phyloP scores from a whole-genome alignment of 2,113 vertebrate genomes.

The Carassius carassius region DNA sequence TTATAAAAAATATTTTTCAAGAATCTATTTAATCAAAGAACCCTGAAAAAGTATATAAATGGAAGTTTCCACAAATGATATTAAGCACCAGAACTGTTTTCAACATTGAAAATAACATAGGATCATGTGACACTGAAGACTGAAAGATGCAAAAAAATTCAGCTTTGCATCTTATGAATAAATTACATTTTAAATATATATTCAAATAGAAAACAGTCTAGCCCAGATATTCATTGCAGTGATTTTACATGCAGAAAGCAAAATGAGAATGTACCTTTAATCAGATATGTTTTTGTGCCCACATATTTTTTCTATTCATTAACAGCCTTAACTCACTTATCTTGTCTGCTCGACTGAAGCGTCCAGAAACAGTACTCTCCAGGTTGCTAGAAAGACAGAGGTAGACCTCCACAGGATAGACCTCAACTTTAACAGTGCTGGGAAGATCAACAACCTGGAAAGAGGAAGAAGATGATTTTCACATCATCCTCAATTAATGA shows the following conservation, averaged over 20 bases:
- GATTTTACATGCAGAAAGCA: not conserved
- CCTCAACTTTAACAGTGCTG: slow-evolving; percentile 79
- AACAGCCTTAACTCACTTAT: slow-evolving; percentile 73
- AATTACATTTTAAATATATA: too few species aligned
- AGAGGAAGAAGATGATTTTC: slow-evolving; percentile 31
- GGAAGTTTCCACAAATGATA: too few species aligned
- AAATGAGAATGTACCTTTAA: not conserved
- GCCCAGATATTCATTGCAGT: not conserved
- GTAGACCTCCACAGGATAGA: slow-evolving; percentile 81
- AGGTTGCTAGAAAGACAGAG: slow-evolving; percentile 83
- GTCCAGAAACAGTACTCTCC: slow-evolving; percentile 67
- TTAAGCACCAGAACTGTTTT: too few species aligned
- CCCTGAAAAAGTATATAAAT: too few species aligned
- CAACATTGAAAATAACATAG: too few species aligned
- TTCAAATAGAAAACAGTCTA: not conserved
- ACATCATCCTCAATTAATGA: not conserved
- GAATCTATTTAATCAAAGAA: too few species aligned
- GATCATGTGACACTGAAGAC: too few species aligned
- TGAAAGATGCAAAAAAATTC: too few species aligned
- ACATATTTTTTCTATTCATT: not conserved
- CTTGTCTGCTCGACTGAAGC: slow-evolving; percentile 79
- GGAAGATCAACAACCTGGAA: slow-evolving; percentile 81
- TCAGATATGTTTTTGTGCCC: not conserved
- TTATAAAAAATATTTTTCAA: too few species aligned
- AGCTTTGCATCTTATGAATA: too few species aligned